Evolutionary conservation across 2,797 vertebrate species (phyloP), one percentile per base, ranked within the genome.

Genomic region (Discoglossus pictus): DNA sequence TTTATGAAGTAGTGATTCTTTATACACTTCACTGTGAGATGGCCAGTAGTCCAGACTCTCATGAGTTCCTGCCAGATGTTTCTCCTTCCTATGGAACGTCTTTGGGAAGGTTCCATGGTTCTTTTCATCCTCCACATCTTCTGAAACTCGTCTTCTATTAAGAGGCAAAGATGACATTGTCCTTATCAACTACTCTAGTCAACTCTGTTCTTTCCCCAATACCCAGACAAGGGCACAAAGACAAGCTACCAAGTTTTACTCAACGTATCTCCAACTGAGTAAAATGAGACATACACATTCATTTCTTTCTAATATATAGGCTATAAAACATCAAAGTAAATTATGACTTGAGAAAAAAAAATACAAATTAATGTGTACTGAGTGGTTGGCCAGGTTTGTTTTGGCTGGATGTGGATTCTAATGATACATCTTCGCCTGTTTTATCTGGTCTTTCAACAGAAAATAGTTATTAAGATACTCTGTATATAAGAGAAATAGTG

Each of bases 11-110:
- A 81, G 59, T 70, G 74, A 76, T 7, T 75, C 71, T 56, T 77
- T 76, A 61, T 53, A 78, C 67, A 69, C 36, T 8, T 70, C 46
- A 66, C 73, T 80, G 48, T 78, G 73, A 11, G 73, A 82, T 59
- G 76, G 73, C 25, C 84, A 74, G 65, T 78, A 82, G 75, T 76
- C 72, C 72, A 76, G 42, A 48, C 75, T 82, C 48, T 76, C 66
- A 6, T 63, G 65, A 20, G 20, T 12, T 18, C 58, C 23, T 1
- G 27, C 23, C 2, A 53, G 23, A 35, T 72, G 47, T 50, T 40
- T 73, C 35, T 68, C 24, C 23, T 71, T 59, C 46, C 74, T 20
- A 6, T 55, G 31, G 25, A 7, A 31, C 21, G 5, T 17, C 1
- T 42, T 47, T 20, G 13, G 1, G 7, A 56, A 43, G 4, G 15